These are phyloP conservation scores for Phyllostomus discolor DNA, from an alignment of 2,113 vertebrate species.

Conservation along the genomic window DNA sequence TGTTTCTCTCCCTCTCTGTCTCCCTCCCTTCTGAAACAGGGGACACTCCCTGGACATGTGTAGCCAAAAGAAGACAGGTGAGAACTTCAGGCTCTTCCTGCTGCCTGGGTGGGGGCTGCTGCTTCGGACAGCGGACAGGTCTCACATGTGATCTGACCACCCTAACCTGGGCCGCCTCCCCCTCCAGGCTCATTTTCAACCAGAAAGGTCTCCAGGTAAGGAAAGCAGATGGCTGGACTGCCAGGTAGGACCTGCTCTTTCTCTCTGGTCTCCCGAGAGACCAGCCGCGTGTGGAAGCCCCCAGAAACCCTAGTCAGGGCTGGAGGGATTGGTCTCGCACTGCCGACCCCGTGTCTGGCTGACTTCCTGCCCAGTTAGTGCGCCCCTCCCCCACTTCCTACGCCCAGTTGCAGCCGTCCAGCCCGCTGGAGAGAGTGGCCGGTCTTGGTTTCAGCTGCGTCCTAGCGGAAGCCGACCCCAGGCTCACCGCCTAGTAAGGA, in stretches of 20 bases:
- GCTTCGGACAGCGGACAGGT: neutral
- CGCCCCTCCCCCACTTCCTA: neutral
- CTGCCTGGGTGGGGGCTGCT: neutral
- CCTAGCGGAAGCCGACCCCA: neutral
- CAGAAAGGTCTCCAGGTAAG: neutral
- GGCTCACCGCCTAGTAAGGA: neutral
- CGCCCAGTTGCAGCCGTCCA: accelerated
- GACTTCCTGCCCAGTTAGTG: neutral
- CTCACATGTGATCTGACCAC: neutral
- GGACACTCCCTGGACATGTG: accelerated
- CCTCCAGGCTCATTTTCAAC: neutral
- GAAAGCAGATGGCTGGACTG: neutral
- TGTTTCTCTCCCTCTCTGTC: no score
- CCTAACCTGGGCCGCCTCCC: neutral
- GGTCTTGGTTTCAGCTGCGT: neutral
- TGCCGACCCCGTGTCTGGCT: neutral
- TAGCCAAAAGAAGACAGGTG: neutral
- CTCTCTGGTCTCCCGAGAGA: neutral
- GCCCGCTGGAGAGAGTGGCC: neutral
- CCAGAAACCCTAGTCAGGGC: neutral
- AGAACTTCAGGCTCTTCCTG: accelerated
- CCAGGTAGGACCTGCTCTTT: neutral
- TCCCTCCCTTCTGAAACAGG: neutral
- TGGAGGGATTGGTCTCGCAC: accelerated
- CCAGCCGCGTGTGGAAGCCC: neutral